Evolutionary conservation across 2,888 invertebrate genomes (phyloP).

Genomic region (Furcula furcula): DNA sequence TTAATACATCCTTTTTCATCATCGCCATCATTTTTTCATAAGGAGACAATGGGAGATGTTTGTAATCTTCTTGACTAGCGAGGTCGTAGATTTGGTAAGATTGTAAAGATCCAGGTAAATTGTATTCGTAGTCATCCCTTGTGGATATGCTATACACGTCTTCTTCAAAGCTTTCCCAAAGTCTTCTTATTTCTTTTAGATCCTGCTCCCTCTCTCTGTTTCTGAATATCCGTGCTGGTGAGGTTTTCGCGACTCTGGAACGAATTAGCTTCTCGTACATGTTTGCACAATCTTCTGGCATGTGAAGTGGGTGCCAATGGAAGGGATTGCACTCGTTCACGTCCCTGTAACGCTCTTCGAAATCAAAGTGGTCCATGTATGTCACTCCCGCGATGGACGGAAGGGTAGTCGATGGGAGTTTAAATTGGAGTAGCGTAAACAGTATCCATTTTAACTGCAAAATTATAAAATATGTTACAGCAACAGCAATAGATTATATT

Average conservation of each 20-base stretch:
- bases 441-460: constrained; percentile 35
- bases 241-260: constrained; percentile 29
- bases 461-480: not conserved
- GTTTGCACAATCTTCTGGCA: constrained; percentile 56
- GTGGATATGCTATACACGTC: too few species aligned
- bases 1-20: constrained; percentile 45
- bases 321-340: constrained; percentile 63
- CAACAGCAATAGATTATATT: not conserved
- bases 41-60: constrained; percentile 22
- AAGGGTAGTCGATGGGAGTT: constrained; percentile 17
- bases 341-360: constrained; percentile 55
- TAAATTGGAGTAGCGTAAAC: constrained; percentile 15
- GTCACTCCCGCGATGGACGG: constrained; percentile 64
- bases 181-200: too few species aligned
- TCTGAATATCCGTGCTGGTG: constrained; percentile 37
- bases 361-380: constrained; percentile 62
- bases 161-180: too few species aligned
- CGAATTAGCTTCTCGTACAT: constrained; percentile 54
- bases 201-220: not conserved
- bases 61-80: not conserved
- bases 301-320: constrained; percentile 66
- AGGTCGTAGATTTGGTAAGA: constrained; percentile 11
- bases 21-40: constrained; percentile 50
- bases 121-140: too few species aligned
- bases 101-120: not conserved